These are phyloP conservation scores for Onychomys torridus DNA, from an alignment of 2,797 vertebrate genomes.

Conservation along the genomic window DNA sequence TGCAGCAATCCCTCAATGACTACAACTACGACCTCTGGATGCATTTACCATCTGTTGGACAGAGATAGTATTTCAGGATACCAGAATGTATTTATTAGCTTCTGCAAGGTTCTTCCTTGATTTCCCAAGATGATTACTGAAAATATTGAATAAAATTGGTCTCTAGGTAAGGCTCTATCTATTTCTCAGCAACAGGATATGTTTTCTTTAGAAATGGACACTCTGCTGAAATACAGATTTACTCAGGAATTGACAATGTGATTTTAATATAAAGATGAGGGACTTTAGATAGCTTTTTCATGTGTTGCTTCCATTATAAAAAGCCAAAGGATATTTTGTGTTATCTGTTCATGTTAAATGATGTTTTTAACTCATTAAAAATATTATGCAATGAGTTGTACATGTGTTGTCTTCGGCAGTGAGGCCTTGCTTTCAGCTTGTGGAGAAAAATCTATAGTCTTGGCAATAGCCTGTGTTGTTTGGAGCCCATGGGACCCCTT, in stretches of 20 bases:
- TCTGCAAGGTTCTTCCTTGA: conserved; percentile 70
- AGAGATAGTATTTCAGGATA: conserved; percentile 70
- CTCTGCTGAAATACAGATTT: background rate
- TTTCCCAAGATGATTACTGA: conserved; percentile 76
- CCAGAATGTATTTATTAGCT: conserved; percentile 78
- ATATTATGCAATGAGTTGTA: background rate
- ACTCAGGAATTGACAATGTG: conserved; percentile 2
- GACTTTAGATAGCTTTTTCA: background rate
- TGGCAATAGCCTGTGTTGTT: background rate
- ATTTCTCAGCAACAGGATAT: background rate
- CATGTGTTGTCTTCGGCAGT: background rate
- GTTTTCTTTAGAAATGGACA: conserved; percentile 41
- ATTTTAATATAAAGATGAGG: background rate
- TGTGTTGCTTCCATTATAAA: background rate
- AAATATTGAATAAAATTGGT: conserved; percentile 73
- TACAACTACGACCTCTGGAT: conserved; percentile 62
- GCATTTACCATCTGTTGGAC: conserved; percentile 78
- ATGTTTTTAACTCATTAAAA: conserved; percentile 35
- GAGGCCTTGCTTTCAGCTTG: background rate
- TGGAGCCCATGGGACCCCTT: background rate
- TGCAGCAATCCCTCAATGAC: conserved; percentile 72
- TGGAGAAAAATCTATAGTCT: background rate
- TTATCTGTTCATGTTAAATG: background rate
- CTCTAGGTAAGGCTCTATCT: conserved; percentile 44
- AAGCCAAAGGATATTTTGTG: background rate